These are phyloP conservation scores for Lepisosteus oculatus DNA, from an alignment of 2,113 vertebrate genomes.

Conservation along the genomic window DNA sequence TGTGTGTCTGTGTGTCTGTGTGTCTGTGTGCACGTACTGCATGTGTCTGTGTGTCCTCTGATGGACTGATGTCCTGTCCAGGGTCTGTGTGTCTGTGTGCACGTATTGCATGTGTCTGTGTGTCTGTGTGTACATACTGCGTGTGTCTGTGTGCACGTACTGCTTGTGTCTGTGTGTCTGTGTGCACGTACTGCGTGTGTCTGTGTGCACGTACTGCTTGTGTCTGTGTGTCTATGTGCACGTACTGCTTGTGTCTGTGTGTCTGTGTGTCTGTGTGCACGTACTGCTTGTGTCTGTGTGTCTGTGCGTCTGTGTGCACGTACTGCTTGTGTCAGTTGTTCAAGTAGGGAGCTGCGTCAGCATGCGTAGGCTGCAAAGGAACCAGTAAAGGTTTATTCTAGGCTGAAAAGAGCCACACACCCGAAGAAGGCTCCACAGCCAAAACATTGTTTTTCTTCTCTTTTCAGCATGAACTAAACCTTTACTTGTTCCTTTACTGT, in stretches of 20 bases:
- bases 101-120: no score
- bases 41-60: not conserved
- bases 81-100: no score
- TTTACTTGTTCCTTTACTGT: not conserved
- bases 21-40: no score
- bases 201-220: no score
- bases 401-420: no score
- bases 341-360: not conserved
- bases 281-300: not conserved
- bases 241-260: no score
- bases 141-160: not conserved
- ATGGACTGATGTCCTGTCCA: no score
- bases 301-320: not conserved
- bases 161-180: not conserved
- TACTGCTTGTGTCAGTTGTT: not conserved
- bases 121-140: not conserved
- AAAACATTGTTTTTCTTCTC: no score
- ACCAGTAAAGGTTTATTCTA: no score
- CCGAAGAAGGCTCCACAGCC: no score
- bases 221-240: not conserved
- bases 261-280: not conserved
- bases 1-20: not conserved
- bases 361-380: no score
- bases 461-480: not conserved
- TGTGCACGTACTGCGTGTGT: not conserved